phyloP scores from a whole-genome alignment of 2,113 vertebrate genomes.

The cat (Felis catus) region F.catus_Fca126_mat1.0 CM031420.1:89919001-89919500 shows the following conservation, averaged over 20 bases:
- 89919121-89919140: too few species aligned
- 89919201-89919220: neutral
- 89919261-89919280: slow-evolving; percentile 32
- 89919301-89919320: neutral
- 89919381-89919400: neutral
- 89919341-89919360: neutral
- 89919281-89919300: slow-evolving; percentile 16
- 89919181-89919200: slow-evolving; percentile 12
- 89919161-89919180: neutral
- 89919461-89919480: neutral
- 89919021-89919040: too few species aligned
- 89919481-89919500: neutral
- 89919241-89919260: neutral
- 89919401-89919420: neutral
- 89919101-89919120: too few species aligned
- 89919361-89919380: neutral
- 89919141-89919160: too few species aligned
- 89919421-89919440: neutral
- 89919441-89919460: too few species aligned
- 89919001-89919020: too few species aligned
- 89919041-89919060: too few species aligned
- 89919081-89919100: too few species aligned
- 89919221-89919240: neutral
- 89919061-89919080: too few species aligned
- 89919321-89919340: neutral